Evolutionary conservation across 2,888 invertebrate species (phyloP), one percentile per base, ranked within the genome.

Genomic region (Hedya salicella): DNA sequence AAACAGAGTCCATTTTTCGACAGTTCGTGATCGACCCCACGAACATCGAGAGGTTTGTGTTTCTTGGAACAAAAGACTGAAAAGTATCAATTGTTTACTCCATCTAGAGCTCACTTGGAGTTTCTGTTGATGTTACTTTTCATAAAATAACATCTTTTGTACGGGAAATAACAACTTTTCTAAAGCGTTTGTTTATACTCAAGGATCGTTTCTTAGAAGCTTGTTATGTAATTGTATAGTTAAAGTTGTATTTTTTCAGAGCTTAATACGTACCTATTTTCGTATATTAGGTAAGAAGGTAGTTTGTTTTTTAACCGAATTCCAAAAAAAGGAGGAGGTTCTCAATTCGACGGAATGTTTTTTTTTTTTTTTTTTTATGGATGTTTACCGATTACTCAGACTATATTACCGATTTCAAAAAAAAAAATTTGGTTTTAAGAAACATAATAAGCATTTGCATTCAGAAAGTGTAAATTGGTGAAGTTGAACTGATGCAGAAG

Each of bases 61-160:
- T 17, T 17, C 19, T 40, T 13, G 9, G 52, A 52, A 61, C 50
- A 61, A 52, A 42, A 61, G 42, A 61, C 9, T 42, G 30, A 9
- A 44, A 50, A 32, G 60, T 39, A 59, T 48, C 46, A 30, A 19
- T 61, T 61, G 42, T 61, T 61, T 52, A 61, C 40, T 52, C 13
- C 17, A 44, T 19, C 44, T 30, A 17, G 4, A 13, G n/a, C 44
- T 44, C 17, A 30, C 44, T 44, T n/a, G 3, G 32, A 16, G 56
- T 44, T 57, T 57, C 56, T 44, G 17, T 57, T 57, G 32, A 57
- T 46, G 44, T 57, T 57, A 19, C 44, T 46, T 42, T 42, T 16
- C 30, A 30, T 21, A 30, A 16, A 56, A 40, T 16, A 56, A 56
- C 25, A 16, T 54, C 42, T 25, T 56, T 56, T 42, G 25, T 17